Evolutionary conservation across 2,888 invertebrate species (phyloP), one percentile per base, ranked within the genome.

Genomic region (Pseudoips prasinana): DNA sequence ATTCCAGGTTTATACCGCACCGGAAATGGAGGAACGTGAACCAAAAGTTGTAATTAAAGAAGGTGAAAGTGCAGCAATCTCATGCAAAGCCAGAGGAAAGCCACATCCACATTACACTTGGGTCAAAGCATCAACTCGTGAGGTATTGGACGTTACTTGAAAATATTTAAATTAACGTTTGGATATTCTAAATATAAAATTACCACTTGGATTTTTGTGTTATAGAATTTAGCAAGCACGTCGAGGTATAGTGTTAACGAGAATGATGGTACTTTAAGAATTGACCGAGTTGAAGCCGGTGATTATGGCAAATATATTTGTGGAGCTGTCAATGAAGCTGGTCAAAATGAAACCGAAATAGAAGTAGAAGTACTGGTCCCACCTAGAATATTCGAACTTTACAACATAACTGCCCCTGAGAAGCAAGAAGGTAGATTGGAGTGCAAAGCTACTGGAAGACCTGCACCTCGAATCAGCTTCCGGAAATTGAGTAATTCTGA

Each of bases 271-370:
- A 80, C 92, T 1, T 73, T 96, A 24, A 92, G 92, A 2, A 93
- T 97, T 49, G 93, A 90, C 30, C 90, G 93, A 47, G 94, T 95
- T 0, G 92, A 92, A 58, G 92, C 93, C 41, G 93, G 93, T 26
- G 96, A 97, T 64, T 92, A 93, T 42, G 95, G 95, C 0, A 91
- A 91, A 46, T 96, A 96, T 72, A 93, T 92, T 32, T 97, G 97
- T 68, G 91, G 91, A 14, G 97, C 96, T 1, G 90, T 90, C 43
- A 97, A 97, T 67, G 90, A 90, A 14, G 96, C 96, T 4, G 96
- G 95, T 1, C 89, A 90, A 23, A 92, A 91, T 1, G 92, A 94
- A 61, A 90, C 90, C 1, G 91, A 90, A 45, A 92, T 94, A 9
- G 92, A 92, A 66, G 90, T 96, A 9, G 92, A 92, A 53, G 91